A percentile compares a stretch with the other conserved stretches of the same genome.
phyloP scores from a whole-genome alignment of 1,140 invertebrate genomes.

The Lepidurus arcticus region DNA sequence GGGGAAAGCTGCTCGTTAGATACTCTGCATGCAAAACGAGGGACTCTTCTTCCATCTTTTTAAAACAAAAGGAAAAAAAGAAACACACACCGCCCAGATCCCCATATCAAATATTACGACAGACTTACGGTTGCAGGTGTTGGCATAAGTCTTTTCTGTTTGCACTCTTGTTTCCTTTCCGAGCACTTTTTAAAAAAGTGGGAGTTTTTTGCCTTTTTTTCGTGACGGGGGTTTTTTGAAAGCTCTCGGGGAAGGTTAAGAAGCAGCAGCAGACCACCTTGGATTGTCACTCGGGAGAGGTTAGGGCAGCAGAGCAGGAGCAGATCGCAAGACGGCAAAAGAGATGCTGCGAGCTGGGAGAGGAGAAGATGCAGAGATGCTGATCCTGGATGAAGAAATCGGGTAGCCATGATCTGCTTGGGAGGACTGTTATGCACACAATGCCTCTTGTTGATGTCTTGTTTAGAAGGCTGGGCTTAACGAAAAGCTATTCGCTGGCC shows the following conservation, averaged over 20 bases:
- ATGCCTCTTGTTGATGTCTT: conserved; percentile 21
- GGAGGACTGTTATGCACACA: conserved; percentile 14
- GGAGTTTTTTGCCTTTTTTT: too few species aligned
- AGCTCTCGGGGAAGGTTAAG: background rate
- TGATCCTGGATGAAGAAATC: background rate
- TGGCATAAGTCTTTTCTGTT: background rate
- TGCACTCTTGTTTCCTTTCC: too few species aligned
- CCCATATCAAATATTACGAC: background rate
- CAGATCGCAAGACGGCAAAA: background rate
- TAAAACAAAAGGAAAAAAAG: background rate
- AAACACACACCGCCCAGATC: background rate
- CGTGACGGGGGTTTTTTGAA: too few species aligned
- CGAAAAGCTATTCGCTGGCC: background rate
- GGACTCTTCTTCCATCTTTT: background rate
- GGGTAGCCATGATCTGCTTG: background rate
- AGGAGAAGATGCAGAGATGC: background rate
- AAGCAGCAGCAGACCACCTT: background rate
- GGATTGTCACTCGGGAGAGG: background rate
- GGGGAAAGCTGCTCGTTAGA: background rate
- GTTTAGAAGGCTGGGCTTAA: background rate
- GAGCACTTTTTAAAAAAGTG: too few species aligned
- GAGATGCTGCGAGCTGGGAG: background rate
- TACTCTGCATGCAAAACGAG: background rate
- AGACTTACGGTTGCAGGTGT: conserved; percentile 18
- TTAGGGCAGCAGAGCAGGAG: background rate